Conservation (phyloP, 2,113 vertebrate genomes). For the Neofelis nebulosa region DNA sequence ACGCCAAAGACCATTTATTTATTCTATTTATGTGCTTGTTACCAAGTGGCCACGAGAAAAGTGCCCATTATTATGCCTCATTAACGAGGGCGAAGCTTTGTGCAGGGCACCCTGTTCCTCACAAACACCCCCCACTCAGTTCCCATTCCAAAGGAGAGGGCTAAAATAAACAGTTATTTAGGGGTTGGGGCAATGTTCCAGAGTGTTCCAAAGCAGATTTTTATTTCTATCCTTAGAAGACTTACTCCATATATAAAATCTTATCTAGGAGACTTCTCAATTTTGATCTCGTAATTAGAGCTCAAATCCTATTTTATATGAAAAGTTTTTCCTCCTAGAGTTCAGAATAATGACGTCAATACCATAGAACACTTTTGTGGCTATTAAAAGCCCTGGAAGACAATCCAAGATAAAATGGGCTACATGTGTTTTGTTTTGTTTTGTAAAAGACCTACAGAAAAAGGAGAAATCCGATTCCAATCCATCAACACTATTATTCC, state of each 20-base stretch:
- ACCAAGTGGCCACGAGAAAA: background rate
- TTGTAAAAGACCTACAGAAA: background rate
- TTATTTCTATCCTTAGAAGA: slow-evolving; percentile 24
- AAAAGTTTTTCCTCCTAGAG: background rate
- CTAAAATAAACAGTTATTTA: slow-evolving; percentile 22
- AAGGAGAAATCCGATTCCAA: background rate
- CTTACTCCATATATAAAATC: background rate
- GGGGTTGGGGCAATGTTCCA: background rate
- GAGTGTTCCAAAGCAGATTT: background rate
- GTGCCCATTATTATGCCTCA: background rate
- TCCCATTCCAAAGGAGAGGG: background rate
- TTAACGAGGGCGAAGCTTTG: background rate
- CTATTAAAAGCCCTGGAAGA: background rate
- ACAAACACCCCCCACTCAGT: background rate
- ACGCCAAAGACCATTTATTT: background rate
- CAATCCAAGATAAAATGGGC: background rate
- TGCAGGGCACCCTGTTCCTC: background rate
- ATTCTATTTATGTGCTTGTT: slow-evolving; percentile 1
- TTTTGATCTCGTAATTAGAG: background rate
- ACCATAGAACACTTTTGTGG: background rate
- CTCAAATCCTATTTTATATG: background rate
- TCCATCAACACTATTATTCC: background rate
- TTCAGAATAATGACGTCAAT: background rate
- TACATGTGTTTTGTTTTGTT: background rate
- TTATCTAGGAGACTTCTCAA: background rate